Conservation (phyloP, 2,888 invertebrate genomes). For the Pandemis heparana region DNA sequence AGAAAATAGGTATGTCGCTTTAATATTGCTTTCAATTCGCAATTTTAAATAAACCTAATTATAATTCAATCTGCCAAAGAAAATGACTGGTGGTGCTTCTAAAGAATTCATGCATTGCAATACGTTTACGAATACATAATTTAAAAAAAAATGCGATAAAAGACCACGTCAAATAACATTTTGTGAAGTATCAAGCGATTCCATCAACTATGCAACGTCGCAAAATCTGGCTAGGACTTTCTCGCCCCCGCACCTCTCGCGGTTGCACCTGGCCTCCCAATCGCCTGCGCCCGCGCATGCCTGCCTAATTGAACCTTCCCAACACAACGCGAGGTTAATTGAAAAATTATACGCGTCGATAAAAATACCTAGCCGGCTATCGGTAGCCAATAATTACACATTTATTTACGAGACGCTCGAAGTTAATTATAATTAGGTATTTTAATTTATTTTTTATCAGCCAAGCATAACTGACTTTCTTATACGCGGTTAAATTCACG, state of each 20-base stretch:
- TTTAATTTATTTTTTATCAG: background rate
- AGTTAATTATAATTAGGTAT: background rate
- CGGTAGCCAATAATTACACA: slow-evolving; percentile 36
- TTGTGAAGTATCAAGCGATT: background rate
- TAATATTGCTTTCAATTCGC: too few relatives aligned
- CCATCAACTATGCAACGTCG: background rate
- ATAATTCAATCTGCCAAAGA: too few relatives aligned
- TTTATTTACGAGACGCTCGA: background rate
- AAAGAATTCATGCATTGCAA: too few relatives aligned
- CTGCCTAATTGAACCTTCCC: slow-evolving; percentile 53
- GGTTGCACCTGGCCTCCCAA: slow-evolving; percentile 54
- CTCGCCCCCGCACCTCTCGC: slow-evolving; percentile 43
- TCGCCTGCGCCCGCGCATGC: slow-evolving; percentile 46
- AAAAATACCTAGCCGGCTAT: slow-evolving; percentile 34
- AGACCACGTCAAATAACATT: background rate
- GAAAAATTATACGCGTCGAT: slow-evolving; percentile 41
- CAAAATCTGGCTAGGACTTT: slow-evolving; percentile 17
- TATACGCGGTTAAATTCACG: too few relatives aligned
- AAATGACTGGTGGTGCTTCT: too few relatives aligned
- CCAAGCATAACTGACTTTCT: too few relatives aligned
- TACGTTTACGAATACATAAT: background rate
- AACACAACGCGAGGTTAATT: slow-evolving; percentile 42
- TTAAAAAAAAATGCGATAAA: background rate
- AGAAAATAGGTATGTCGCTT: too few relatives aligned
- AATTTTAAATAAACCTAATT: too few relatives aligned